A percentile compares a stretch with the other conserved stretches of the same genome.
phyloP scores from a whole-genome alignment of 35 echinoderm and acorn worm genomes.

The Anneissia japonica region DNA sequence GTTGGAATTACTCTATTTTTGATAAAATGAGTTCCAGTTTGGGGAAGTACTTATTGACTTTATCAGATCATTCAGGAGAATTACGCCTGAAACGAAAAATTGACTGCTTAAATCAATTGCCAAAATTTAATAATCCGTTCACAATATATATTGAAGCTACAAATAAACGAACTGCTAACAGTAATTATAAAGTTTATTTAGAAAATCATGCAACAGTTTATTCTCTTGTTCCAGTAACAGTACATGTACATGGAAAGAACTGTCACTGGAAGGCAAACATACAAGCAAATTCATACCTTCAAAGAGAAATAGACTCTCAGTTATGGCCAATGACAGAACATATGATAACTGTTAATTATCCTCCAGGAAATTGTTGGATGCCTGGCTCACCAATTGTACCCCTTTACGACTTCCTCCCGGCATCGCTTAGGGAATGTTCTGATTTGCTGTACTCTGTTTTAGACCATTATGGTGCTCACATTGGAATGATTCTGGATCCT shows the following conservation, averaged over 20 bases:
- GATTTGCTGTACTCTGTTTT: neutral
- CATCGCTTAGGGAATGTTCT: neutral
- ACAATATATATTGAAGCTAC: neutral
- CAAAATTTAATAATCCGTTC: neutral
- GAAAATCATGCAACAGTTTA: neutral
- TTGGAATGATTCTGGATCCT: neutral
- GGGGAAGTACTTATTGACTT: neutral
- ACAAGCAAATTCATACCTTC: neutral
- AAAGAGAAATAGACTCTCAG: neutral
- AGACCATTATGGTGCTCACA: neutral
- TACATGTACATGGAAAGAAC: neutral
- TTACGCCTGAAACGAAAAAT: neutral
- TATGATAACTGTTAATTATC: neutral
- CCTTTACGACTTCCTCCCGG: neutral
- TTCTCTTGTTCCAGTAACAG: neutral
- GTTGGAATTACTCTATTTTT: neutral
- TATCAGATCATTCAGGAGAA: neutral
- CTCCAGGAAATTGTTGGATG: neutral
- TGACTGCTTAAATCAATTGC: neutral
- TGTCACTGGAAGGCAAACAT: neutral
- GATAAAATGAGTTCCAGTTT: neutral
- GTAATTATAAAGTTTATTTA: neutral
- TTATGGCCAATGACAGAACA: neutral
- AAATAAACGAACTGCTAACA: neutral
- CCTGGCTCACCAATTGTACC: neutral